These are phyloP conservation scores for Coracopsis vasa DNA, from an alignment of 2,113 vertebrate genomes.

Conservation along the genomic window DNA sequence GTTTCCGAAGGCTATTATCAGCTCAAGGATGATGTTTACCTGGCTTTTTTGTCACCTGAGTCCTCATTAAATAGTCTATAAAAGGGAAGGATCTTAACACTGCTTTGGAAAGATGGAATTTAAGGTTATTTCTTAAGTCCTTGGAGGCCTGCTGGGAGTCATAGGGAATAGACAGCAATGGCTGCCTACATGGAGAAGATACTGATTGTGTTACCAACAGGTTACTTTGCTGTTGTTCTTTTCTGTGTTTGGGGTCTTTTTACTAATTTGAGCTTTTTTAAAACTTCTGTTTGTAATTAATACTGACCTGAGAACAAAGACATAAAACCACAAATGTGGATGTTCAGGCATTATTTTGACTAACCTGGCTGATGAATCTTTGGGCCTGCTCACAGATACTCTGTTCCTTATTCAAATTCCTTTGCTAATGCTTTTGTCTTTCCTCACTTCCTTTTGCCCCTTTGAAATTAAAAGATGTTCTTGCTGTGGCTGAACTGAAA, in stretches of 20 bases:
- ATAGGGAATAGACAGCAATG: neutral
- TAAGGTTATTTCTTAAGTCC: neutral
- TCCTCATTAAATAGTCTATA: neutral
- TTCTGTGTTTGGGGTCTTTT: neutral
- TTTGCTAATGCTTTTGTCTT: neutral
- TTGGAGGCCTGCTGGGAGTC: neutral
- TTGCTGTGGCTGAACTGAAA: neutral
- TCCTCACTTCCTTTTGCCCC: neutral
- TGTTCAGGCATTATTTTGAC: neutral
- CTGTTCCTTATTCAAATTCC: neutral
- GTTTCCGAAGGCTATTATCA: neutral
- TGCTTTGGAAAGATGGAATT: neutral
- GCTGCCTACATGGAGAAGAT: neutral
- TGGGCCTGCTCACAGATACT: neutral
- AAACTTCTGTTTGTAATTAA: neutral
- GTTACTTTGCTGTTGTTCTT: neutral
- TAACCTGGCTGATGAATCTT: neutral
- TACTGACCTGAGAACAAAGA: neutral
- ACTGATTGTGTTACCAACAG: too few relatives aligned
- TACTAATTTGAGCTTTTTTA: neutral
- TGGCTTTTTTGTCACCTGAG: neutral
- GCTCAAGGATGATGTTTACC: neutral
- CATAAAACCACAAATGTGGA: neutral
- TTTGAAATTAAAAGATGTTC: neutral
- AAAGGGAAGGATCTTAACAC: neutral